These are phyloP conservation scores for Microcebus ravelobensis DNA, from an alignment of 2,113 vertebrate species.

Conservation along the genomic window DNA sequence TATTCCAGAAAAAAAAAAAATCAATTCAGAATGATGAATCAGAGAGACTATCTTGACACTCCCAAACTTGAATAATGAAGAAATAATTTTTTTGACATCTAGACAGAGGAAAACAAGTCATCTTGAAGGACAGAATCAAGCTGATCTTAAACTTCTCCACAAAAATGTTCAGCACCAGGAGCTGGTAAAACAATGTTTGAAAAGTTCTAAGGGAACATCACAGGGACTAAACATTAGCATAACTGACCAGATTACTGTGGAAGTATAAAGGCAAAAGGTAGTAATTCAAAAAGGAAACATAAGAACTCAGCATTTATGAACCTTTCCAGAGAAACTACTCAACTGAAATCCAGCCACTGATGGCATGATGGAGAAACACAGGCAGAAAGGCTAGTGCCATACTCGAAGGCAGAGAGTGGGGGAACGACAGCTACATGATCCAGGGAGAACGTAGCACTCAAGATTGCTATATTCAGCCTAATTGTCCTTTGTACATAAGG, in stretches of 20 bases:
- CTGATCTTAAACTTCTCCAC: background rate
- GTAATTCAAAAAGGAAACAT: background rate
- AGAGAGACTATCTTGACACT: background rate
- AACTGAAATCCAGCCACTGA: background rate
- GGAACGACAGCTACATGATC: background rate
- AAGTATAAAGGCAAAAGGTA: background rate
- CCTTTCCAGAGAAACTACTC: background rate
- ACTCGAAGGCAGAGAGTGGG: background rate
- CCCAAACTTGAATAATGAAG: background rate
- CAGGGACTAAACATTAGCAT: background rate
- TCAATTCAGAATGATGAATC: background rate
- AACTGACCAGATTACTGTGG: background rate
- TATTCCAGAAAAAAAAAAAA: background rate
- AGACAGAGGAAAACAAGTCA: background rate
- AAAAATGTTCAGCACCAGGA: background rate
- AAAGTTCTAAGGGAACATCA: background rate
- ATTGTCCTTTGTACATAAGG: background rate
- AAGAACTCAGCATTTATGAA: background rate
- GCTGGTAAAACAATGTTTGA: background rate
- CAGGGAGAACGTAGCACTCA: too few relatives aligned
- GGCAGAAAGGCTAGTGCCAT: background rate
- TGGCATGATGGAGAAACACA: background rate
- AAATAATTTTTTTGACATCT: background rate
- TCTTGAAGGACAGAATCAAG: background rate
- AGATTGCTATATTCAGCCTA: background rate